A percentile compares a stretch with the other conserved stretches of the same genome.
Conservation (phyloP, 2,113 vertebrate genomes). For the Nyctibius bracteatus region DNA sequence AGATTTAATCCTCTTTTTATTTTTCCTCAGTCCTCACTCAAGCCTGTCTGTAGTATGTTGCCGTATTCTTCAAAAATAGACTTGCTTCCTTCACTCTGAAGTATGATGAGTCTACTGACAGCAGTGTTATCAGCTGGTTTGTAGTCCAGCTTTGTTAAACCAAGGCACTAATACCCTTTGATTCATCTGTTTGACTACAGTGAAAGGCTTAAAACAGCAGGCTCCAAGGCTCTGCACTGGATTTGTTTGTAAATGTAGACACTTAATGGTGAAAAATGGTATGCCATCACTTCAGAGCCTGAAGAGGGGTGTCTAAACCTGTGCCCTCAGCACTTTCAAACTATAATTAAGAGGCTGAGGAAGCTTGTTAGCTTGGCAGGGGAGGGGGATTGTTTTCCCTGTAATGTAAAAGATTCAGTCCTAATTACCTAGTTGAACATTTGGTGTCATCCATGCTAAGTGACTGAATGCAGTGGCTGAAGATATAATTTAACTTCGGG, state of each 20-base stretch:
- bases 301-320: neutral
- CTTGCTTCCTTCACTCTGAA: neutral
- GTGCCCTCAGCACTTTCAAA: neutral
- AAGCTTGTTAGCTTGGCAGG: neutral
- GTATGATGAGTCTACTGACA: neutral
- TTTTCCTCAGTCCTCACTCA: neutral
- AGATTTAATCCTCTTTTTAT: neutral
- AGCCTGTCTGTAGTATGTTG: neutral
- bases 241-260: slow-evolving; percentile 40
- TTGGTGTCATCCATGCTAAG: neutral
- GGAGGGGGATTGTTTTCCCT: neutral
- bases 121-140: neutral
- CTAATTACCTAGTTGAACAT: neutral
- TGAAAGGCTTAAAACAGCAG: neutral
- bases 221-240: neutral
- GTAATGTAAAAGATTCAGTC: neutral
- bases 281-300: neutral
- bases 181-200: neutral
- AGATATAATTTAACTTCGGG: neutral
- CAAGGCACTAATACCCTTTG: neutral
- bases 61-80: neutral
- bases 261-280: slow-evolving; percentile 36
- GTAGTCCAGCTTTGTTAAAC: neutral
- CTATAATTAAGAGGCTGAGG: neutral
- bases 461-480: neutral